Base-by-base conservation (phyloP, 2,888 invertebrate genomes). In the Parochlus steinenii region DNA sequence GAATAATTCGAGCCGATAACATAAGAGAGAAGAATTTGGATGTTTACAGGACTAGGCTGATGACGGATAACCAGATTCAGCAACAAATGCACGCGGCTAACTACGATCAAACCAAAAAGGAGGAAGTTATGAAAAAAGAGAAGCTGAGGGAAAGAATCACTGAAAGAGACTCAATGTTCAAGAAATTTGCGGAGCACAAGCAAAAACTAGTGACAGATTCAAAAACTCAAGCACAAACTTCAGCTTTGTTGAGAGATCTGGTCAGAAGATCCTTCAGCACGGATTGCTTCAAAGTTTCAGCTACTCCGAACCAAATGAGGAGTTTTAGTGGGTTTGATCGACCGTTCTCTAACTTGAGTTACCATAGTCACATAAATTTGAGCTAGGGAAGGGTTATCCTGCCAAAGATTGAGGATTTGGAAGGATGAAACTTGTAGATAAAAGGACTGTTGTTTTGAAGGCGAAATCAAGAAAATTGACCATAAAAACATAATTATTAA, bases 71-170 rank as follows among this genome's bases (percentile, higher is more conserved):
- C 41, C 49, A 54, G 16, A 43, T 56, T 33, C 53, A 56, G 39
- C 53, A 55, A 38, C 41, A 52, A 31, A 47, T 55, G 31, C 58
- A 58, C 26, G 55, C 53, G 33, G 54, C 55, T 29, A 56, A 58
- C 33, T 56, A 53, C 46, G 51, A 52, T 1, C 56, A 55, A 31
- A 42, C 51, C 0, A 47, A 54, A 26, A 45, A 49, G 10, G 43
- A 44, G 31, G 55, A 58, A 38, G 47, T 46, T 1, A 33, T 49
- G 2, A 51, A 53, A 31, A 48, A 48, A 1, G 48, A 51, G 22
- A 50, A 54, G 33, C 42, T 58, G 1, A 48, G 51, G 39, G 47
- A 49, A 12, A 45, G 46, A 6, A 56, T 58, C 6, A 46, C 48
- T n/a, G 46, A 48, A 2, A 57, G 58, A 31, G 47, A 53, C 1